Evolutionary conservation across 2,113 vertebrate genomes (phyloP).

Genomic region (Bufo bufo): DNA sequence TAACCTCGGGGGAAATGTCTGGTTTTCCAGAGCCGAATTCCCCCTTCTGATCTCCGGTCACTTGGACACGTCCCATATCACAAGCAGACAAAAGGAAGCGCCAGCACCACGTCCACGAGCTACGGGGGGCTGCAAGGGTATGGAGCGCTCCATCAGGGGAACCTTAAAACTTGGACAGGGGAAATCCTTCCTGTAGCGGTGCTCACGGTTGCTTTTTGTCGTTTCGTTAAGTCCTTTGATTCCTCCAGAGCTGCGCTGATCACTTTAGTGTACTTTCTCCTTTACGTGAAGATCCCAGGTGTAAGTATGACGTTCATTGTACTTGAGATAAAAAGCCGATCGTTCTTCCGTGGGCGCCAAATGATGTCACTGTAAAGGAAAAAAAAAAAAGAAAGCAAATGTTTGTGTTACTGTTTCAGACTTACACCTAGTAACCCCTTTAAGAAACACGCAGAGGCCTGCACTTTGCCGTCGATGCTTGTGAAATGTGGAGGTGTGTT

Average conservation of each 20-base stretch:
- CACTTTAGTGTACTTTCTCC: not conserved
- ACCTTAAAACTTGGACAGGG: not conserved
- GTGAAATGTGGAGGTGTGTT: constrained; percentile 22
- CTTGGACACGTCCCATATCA: constrained; percentile 12
- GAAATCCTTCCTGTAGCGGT: not conserved
- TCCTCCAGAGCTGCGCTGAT: not conserved
- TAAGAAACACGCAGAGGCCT: not conserved
- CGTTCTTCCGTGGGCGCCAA: not conserved
- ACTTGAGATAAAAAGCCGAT: not conserved
- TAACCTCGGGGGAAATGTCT: not conserved
- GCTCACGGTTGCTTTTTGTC: not conserved
- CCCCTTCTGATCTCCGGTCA: constrained; percentile 17
- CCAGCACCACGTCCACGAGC: not conserved
- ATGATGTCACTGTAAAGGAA: not conserved
- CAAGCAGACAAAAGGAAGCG: not conserved
- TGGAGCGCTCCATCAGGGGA: not conserved
- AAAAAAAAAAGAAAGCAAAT: constrained; percentile 20
- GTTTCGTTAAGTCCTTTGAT: not conserved
- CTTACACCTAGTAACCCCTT: constrained; percentile 33
- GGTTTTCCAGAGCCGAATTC: not conserved
- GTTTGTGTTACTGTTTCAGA: constrained; percentile 5
- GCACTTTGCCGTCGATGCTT: not conserved
- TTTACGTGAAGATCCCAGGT: not conserved
- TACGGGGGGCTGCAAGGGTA: not conserved
- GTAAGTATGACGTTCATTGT: not conserved